These are phyloP conservation scores for Chrysopilus asiliformis DNA, from an alignment of 2,888 invertebrate genomes.

Conservation along the genomic window DNA sequence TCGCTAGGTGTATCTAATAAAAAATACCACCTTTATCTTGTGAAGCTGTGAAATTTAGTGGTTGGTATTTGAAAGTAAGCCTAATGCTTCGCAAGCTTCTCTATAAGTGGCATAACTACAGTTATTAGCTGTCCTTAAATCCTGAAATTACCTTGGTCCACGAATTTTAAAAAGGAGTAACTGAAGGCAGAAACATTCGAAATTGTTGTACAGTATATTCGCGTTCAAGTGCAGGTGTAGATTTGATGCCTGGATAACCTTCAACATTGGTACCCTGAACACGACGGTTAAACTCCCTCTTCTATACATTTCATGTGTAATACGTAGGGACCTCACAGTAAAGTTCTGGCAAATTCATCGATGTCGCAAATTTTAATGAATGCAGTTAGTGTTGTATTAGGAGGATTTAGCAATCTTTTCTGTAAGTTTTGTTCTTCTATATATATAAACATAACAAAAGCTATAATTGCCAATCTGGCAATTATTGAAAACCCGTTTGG, in stretches of 20 bases:
- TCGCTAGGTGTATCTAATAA: no score
- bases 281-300: neutral
- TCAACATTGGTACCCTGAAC: slow-evolving; percentile 6
- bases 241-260: slow-evolving; percentile 5
- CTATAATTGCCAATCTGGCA: no score
- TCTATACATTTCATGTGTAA: slow-evolving; percentile 20
- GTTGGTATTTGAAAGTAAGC: no score
- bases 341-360: slow-evolving; percentile 19
- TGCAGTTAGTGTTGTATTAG: slow-evolving; percentile 15
- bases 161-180: no score
- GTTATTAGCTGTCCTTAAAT: slow-evolving; percentile 22
- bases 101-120: no score
- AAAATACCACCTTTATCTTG: slow-evolving; percentile 11
- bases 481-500: no score
- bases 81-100: no score
- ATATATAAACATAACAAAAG: no score
- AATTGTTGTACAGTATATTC: neutral
- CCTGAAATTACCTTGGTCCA: slow-evolving; percentile 23
- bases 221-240: no score
- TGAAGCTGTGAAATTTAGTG: no score
- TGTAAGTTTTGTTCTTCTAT: slow-evolving; percentile 19
- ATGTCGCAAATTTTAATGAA: slow-evolving; percentile 25
- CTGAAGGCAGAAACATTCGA: slow-evolving; percentile 1
- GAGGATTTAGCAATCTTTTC: slow-evolving; percentile 11
- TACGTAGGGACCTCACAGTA: slow-evolving; percentile 22